Percentiles rank a stretch among this genome's conserved stretches.
These are phyloP conservation scores for Frankliniella fusca DNA, from an alignment of 2,888 invertebrate species.

Conservation along the genomic window DNA sequence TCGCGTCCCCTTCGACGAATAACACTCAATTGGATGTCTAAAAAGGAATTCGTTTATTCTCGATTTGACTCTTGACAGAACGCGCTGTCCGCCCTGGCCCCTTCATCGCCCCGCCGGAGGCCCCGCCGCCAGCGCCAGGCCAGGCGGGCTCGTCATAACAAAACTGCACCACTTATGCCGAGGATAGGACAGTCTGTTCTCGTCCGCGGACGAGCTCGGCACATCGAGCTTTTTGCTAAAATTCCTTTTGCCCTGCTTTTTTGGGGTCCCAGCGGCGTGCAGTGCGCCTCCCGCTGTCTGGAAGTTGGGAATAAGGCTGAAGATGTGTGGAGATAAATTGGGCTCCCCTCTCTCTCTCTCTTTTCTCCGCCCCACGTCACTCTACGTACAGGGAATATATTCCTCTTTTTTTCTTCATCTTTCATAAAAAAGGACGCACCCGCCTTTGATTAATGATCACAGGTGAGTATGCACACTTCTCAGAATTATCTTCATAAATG, in stretches of 20 bases:
- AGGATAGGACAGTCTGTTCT: too few relatives aligned
- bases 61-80: conserved; percentile 20
- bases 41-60: conserved; percentile 26
- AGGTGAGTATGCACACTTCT: conserved; percentile 26
- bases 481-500: conserved; percentile 25
- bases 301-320: too few relatives aligned
- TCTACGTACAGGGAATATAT: background rate
- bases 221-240: too few relatives aligned
- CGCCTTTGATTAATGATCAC: conserved; percentile 24
- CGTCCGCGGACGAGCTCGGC: too few relatives aligned
- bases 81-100: background rate
- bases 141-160: background rate
- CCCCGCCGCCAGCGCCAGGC: background rate
- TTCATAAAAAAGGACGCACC: background rate
- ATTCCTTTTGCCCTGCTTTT: too few relatives aligned
- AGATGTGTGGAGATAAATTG: conserved; percentile 23
- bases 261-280: too few relatives aligned
- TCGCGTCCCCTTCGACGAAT: background rate
- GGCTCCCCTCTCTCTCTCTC: conserved; percentile 10
- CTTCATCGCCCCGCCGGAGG: background rate
- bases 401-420: background rate
- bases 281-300: too few relatives aligned
- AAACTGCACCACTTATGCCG: too few relatives aligned
- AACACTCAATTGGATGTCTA: conserved; percentile 20
- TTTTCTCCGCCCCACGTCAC: background rate